Percentiles rank a stretch among this genome's conserved stretches.
Evolutionary conservation across 2,113 vertebrate genomes (phyloP).

Genomic region (Chunga burmeisteri): DNA sequence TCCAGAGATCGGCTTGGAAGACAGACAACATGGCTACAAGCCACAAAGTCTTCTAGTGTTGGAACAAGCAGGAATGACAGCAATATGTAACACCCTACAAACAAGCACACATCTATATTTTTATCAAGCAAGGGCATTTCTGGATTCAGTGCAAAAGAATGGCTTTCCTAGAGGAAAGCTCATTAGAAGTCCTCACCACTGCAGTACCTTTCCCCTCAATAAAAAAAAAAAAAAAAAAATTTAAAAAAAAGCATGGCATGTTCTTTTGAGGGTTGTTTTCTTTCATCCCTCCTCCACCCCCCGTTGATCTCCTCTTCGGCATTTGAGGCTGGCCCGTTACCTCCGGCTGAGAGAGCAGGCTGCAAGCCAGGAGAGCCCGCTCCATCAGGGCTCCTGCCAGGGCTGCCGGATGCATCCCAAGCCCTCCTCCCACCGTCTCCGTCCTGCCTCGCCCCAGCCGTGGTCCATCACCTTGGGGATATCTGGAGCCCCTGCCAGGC

Average conservation of each 20-base stretch:
- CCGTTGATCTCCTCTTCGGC: background rate
- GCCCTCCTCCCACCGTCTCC: background rate
- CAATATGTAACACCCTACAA: fast-evolving
- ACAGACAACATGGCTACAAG: fast-evolving
- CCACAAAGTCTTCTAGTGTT: background rate
- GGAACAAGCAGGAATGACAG: background rate
- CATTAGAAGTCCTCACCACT: conserved; percentile 3
- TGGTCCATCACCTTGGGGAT: background rate
- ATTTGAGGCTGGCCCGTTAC: background rate
- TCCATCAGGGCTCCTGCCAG: background rate
- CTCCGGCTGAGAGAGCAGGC: background rate
- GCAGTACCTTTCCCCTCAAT: background rate
- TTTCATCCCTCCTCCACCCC: background rate
- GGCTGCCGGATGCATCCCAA: background rate
- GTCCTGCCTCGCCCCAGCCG: background rate
- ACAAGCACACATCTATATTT: background rate
- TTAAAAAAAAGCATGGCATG: background rate
- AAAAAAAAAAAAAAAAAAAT: background rate
- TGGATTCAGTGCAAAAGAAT: background rate
- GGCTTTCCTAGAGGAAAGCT: background rate
- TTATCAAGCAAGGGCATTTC: background rate
- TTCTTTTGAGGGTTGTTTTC: conserved; percentile 10
- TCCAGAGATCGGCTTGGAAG: fast-evolving
- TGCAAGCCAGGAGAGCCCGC: background rate
- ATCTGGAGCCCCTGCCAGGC: background rate